These are phyloP conservation scores for Cephalopterus ornatus DNA, from an alignment of 2,113 vertebrate genomes.

Conservation along the genomic window DNA sequence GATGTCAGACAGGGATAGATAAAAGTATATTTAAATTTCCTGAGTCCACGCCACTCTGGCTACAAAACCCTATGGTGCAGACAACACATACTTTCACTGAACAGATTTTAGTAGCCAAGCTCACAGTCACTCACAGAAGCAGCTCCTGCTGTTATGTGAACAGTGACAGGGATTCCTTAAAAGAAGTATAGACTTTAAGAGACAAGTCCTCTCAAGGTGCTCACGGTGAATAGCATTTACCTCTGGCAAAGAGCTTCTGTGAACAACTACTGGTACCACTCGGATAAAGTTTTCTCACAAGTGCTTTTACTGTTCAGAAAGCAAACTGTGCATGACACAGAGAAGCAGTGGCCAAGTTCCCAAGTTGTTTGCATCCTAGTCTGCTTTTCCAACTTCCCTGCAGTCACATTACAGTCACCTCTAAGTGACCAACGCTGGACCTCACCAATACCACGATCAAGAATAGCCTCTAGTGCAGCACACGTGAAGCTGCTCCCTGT, in stretches of 20 bases:
- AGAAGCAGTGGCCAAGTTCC: neutral
- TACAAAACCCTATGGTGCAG: neutral
- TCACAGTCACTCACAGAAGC: neutral
- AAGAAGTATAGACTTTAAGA: neutral
- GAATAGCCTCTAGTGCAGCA: accelerated
- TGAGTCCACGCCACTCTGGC: neutral
- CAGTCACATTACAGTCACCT: neutral
- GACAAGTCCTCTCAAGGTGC: neutral
- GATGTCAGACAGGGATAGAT: accelerated
- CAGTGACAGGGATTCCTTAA: neutral
- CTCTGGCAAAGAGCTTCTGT: neutral
- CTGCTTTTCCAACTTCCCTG: neutral
- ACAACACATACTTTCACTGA: neutral
- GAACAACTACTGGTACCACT: neutral
- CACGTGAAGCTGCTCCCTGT: neutral
- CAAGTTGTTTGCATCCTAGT: accelerated
- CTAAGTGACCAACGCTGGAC: neutral
- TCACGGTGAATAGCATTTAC: neutral
- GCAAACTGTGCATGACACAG: accelerated
- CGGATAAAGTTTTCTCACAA: neutral
- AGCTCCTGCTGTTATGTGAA: neutral
- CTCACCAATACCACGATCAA: neutral
- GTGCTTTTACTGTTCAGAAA: neutral
- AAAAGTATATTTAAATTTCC: neutral
- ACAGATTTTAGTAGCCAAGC: neutral